Evolutionary conservation across 1,140 invertebrate genomes (phyloP).

Genomic region (Oedothorax gibbosus): DNA sequence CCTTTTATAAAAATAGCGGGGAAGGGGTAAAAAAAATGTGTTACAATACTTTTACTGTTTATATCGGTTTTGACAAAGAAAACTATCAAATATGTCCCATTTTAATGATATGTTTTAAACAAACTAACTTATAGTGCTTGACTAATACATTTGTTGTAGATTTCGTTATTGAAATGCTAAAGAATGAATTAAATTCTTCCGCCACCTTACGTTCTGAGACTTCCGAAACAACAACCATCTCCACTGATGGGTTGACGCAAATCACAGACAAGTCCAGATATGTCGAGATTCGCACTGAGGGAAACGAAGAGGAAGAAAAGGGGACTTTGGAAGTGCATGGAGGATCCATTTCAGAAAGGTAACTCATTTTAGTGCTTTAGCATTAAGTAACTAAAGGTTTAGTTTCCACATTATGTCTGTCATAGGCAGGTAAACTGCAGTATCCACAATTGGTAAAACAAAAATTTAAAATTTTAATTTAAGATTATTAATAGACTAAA

Average conservation of each 20-base stretch:
- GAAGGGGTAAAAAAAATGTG: neutral
- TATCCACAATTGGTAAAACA: too few relatives aligned
- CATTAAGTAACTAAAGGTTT: too few relatives aligned
- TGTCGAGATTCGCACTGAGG: slow-evolving; percentile 47
- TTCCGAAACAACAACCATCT: slow-evolving; percentile 15
- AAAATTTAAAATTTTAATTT: too few relatives aligned
- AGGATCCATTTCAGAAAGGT: slow-evolving; percentile 59
- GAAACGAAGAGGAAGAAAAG: slow-evolving; percentile 42
- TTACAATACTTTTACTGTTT: neutral
- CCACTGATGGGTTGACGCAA: slow-evolving; percentile 9
- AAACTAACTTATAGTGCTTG: neutral
- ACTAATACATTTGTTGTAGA: neutral
- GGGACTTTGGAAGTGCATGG: slow-evolving; percentile 36
- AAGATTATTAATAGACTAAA: too few relatives aligned
- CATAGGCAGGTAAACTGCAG: too few relatives aligned
- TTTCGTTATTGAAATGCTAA: slow-evolving; percentile 39
- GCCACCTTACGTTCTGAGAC: slow-evolving; percentile 4
- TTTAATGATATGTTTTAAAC: neutral
- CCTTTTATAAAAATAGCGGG: neutral
- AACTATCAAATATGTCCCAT: neutral
- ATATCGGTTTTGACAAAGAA: neutral
- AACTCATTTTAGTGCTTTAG: neutral
- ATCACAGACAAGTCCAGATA: slow-evolving; percentile 15
- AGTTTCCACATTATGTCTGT: too few relatives aligned
- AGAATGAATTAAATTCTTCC: slow-evolving; percentile 38